Conservation (phyloP, 1,140 invertebrate genomes). For the Lucilia cuprina region DNA sequence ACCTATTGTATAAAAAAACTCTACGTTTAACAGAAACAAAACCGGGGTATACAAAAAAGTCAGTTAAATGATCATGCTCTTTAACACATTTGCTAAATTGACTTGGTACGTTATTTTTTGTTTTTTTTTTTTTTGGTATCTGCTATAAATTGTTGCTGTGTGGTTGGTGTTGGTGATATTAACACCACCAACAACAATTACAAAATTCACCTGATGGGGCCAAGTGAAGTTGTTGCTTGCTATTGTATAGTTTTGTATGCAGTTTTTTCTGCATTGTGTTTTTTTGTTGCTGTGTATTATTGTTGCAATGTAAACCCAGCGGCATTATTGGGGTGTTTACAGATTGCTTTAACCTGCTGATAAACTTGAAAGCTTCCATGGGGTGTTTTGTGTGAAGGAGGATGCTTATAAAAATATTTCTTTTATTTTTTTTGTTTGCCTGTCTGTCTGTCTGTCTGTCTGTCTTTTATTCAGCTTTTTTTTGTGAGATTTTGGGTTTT, state of each 20-base stretch:
- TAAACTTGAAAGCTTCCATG: slow-evolving; percentile 24
- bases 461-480: neutral
- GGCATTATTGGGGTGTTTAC: slow-evolving; percentile 29
- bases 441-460: neutral
- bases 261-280: neutral
- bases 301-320: slow-evolving; percentile 24
- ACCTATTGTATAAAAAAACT: neutral
- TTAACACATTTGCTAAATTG: slow-evolving; percentile 31
- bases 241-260: neutral
- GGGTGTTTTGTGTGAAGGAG: slow-evolving; percentile 21
- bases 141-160: neutral
- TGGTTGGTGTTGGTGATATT: neutral
- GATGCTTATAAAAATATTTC: neutral
- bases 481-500: neutral
- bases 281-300: neutral
- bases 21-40: neutral
- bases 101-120: neutral
- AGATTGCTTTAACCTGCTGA: slow-evolving; percentile 25
- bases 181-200: neutral
- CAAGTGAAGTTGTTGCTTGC: neutral
- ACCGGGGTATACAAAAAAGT: neutral
- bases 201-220: slow-evolving; percentile 8
- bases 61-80: slow-evolving; percentile 26
- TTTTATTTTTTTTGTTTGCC: neutral
- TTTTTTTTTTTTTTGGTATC: neutral